phyloP scores from a whole-genome alignment of 2,797 vertebrate species.

The Thripadectes ignobilis region DNA sequence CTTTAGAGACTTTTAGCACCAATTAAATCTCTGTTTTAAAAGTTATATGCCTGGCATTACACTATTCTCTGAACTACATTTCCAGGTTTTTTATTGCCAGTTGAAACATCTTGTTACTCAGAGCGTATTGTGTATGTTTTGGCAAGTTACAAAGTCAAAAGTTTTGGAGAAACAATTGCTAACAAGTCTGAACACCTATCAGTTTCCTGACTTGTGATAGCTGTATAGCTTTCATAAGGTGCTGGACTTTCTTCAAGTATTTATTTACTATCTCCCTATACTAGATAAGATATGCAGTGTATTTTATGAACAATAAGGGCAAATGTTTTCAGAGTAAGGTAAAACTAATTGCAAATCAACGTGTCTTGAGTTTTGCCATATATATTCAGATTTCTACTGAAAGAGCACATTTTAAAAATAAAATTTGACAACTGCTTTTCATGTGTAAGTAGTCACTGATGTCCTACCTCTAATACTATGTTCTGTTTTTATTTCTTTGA shows the following conservation, averaged over 20 bases:
- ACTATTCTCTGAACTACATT: not conserved
- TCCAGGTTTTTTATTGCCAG: not conserved
- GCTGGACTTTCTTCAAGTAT: not conserved
- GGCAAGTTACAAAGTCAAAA: not conserved
- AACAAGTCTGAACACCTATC: not conserved
- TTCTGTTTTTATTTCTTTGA: not conserved
- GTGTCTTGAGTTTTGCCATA: not conserved
- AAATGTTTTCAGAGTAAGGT: not conserved
- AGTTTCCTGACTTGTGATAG: not conserved
- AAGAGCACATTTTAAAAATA: not conserved
- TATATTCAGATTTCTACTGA: not conserved
- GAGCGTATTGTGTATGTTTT: accelerated
- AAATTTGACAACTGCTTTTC: not conserved
- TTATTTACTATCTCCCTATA: not conserved
- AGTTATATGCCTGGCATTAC: not conserved
- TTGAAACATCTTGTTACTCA: not conserved
- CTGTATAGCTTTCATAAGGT: not conserved
- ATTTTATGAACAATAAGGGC: not conserved
- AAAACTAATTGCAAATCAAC: not conserved
- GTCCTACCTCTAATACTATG: not conserved
- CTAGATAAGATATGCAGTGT: not conserved
- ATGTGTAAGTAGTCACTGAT: not conserved
- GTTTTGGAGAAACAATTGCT: not conserved
- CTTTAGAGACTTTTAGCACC: not conserved
- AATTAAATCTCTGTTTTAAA: not conserved